Conservation (phyloP, 2,797 vertebrate species). For the Eidolon dupreanum region DNA sequence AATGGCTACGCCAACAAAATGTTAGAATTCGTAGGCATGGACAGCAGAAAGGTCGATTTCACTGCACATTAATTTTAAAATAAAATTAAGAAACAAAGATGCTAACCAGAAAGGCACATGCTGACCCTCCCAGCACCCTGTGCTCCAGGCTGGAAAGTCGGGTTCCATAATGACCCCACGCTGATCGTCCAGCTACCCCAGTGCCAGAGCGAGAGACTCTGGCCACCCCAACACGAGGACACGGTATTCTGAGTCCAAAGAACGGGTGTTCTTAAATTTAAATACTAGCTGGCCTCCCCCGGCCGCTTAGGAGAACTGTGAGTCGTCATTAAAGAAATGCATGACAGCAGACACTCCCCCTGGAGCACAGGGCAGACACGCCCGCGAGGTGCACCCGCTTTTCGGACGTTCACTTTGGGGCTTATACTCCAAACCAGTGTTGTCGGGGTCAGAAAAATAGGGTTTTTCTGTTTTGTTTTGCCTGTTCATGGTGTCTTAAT, state of each 20-base stretch:
- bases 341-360: background rate
- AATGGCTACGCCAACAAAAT: background rate
- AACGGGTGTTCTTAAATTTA: background rate
- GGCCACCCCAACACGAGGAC: background rate
- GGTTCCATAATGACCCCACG: fast-evolving
- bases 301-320: background rate
- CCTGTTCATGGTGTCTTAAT: background rate
- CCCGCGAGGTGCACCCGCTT: background rate
- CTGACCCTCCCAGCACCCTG: background rate
- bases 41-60: background rate
- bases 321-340: background rate
- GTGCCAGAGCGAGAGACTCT: background rate
- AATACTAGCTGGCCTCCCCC: background rate
- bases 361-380: background rate
- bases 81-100: background rate
- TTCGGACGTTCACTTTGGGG: background rate
- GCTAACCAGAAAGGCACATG: background rate
- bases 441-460: background rate
- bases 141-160: background rate
- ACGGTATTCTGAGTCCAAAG: background rate
- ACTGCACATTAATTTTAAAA: background rate
- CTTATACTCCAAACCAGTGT: background rate
- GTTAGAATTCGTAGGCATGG: background rate
- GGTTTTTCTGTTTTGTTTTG: background rate
- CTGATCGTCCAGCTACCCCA: background rate